phyloP scores from a whole-genome alignment of 2,797 vertebrate genomes.

The Pangasius larnaudii region DNA sequence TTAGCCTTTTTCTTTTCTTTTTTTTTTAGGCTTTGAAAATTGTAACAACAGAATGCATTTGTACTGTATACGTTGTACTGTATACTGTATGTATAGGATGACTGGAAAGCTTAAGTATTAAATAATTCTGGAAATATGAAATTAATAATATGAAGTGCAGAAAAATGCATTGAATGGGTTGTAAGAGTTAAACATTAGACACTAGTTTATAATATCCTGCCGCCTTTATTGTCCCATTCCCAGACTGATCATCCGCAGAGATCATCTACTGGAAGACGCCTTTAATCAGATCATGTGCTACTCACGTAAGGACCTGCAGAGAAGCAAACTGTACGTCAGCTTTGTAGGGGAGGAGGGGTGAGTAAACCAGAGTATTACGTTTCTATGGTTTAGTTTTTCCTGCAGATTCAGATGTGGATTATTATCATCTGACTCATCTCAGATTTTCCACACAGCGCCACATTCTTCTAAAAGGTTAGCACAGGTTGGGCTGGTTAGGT shows the following conservation, averaged over 20 bases:
- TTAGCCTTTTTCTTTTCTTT: neutral
- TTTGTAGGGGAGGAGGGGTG: constrained; percentile 98
- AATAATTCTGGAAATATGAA: neutral
- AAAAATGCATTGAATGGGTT: neutral
- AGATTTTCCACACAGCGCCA: neutral
- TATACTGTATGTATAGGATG: neutral
- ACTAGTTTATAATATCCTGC: neutral
- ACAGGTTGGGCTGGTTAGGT: neutral
- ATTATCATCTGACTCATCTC: neutral
- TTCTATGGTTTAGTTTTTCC: neutral
- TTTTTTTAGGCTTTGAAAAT: neutral
- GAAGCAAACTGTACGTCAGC: constrained; percentile 95
- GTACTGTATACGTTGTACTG: neutral
- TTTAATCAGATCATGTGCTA: constrained; percentile 99
- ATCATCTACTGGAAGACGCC: constrained; percentile 95
- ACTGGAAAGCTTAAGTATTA: neutral
- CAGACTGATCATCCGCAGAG: constrained; percentile 95
- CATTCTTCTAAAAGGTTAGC: neutral
- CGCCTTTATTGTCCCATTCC: constrained; percentile 29
- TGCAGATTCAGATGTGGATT: neutral
- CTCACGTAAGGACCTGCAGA: constrained; percentile 95
- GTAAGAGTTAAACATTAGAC: no score
- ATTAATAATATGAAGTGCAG: neutral
- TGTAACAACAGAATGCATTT: neutral
- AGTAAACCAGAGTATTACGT: constrained; percentile 61